Evolutionary conservation across 2,797 vertebrate species (phyloP).

Genomic region (Sebastes nivosus): DNA sequence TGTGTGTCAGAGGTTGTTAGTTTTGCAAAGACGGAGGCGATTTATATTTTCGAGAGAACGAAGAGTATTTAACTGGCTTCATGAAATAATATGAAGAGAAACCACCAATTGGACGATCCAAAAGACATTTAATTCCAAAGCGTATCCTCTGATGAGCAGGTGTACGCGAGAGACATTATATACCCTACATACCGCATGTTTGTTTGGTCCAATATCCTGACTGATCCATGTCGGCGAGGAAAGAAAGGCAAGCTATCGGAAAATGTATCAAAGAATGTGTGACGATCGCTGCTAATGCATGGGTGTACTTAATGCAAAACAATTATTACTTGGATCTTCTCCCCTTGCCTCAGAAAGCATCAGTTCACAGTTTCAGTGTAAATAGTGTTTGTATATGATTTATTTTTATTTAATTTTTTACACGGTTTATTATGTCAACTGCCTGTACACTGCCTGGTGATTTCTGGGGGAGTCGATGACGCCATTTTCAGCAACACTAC

Average conservation of each 20-base stretch:
- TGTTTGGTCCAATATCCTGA: conserved; percentile 45
- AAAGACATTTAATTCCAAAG: conserved; percentile 75
- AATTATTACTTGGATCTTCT: conserved; percentile 36
- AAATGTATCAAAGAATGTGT: conserved; percentile 56
- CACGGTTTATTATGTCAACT: background rate
- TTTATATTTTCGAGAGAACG: conserved; percentile 41
- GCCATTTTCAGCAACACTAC: conserved; percentile 58
- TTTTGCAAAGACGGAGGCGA: conserved; percentile 40
- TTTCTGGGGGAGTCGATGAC: conserved; percentile 26
- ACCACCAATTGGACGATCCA: conserved; percentile 15
- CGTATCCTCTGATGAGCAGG: conserved; percentile 58
- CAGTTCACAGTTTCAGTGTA: conserved; percentile 26
- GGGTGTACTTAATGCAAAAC: conserved; percentile 63
- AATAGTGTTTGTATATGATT: conserved; percentile 5
- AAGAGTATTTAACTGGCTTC: conserved; percentile 39
- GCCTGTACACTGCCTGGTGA: conserved; percentile 36
- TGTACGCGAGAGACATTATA: conserved; percentile 40
- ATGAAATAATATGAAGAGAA: conserved; percentile 32
- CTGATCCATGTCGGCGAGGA: conserved; percentile 34
- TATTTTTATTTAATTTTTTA: conserved; percentile 30
- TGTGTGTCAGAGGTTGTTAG: conserved; percentile 40
- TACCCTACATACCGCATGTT: conserved; percentile 27
- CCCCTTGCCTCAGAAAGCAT: conserved; percentile 44
- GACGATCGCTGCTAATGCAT: conserved; percentile 77
- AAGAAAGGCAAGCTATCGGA: conserved; percentile 47